Base-by-base conservation (phyloP, 2,797 vertebrate genomes). In the Gallinago solitaria region DNA sequence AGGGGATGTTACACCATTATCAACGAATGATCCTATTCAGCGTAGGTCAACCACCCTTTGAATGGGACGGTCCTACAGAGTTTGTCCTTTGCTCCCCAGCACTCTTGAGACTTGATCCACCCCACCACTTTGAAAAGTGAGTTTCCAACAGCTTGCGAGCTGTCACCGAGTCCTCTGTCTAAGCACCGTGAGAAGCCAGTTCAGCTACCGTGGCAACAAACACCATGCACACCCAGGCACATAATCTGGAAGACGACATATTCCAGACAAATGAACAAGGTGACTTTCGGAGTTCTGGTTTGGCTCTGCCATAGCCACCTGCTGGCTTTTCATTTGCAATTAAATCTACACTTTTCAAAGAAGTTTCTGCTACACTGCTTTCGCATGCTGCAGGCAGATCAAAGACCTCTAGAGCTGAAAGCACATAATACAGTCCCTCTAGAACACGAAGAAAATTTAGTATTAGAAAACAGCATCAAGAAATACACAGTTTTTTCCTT, bases 171-270 rank as follows among this genome's bases (percentile, higher is more conserved):
- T n/a, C 37, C 67, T 32, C 60, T 43, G 4, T 45, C 30, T 64
- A 60, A 67, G 35, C 50, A 65, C 4, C 4, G 1, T 4, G 18
- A 78, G 45, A 54, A 70, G 39, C 21, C 75, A 25, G 30, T 63
- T 76, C 59, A 69, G 32, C 48, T 65, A 37, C 50, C 18, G 11
- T 0, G 3, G 45, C 33, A 77, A 63, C 14, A 77, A 88, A 50
- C 39, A 70, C 28, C 21, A 33, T 0, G 1, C 12, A 63, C 43
- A 53, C 7, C 5, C 23, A 60, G 43, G n/a, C 21, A 68, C 35
- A 30, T 18, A 63, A 93, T 25, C 28, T 79, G 80, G 41, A 83
- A 60, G 32, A 56, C 20, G 17, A 16, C 16, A 32, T 54, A 32
- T 54, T 61, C 53, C 76, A 86, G 48, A 33, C 48, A 53, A 33